Evolutionary conservation across 1,140 invertebrate species (phyloP).

Genomic region (Helicoverpa armigera): DNA sequence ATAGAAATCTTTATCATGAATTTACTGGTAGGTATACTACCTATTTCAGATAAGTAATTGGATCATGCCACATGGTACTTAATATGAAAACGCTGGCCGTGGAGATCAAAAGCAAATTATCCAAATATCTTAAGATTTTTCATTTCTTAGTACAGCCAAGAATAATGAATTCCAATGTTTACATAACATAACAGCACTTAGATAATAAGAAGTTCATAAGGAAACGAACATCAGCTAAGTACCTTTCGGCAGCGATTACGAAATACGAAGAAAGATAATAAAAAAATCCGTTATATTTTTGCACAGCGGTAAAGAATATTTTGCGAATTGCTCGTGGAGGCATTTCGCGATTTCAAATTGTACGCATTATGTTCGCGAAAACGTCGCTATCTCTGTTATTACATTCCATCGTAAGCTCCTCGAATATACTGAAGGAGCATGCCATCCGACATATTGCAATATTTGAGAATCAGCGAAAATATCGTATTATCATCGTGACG

Average conservation of each 20-base stretch:
- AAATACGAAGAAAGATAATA: conserved; percentile 60
- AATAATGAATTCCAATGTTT: conserved; percentile 41
- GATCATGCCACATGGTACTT: background rate
- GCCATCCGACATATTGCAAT: conserved; percentile 60
- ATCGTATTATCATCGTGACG: conserved; percentile 47
- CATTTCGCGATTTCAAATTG: conserved; percentile 78
- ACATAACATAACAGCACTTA: conserved; percentile 39
- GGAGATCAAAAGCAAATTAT: conserved; percentile 11
- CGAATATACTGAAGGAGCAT: conserved; percentile 55
- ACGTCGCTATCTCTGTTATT: conserved; percentile 73
- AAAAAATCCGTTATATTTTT: conserved; percentile 68
- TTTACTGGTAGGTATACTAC: background rate
- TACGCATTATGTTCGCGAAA: conserved; percentile 71
- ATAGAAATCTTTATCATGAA: background rate
- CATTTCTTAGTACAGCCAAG: conserved; percentile 14
- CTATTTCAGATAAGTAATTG: conserved; percentile 20
- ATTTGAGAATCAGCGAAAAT: conserved; percentile 62
- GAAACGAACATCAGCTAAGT: conserved; percentile 45
- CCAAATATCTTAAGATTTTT: conserved; percentile 18
- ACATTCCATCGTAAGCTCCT: conserved; percentile 64
- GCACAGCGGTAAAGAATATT: conserved; percentile 66
- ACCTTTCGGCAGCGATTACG: conserved; percentile 53
- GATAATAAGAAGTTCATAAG: conserved; percentile 45
- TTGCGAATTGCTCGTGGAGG: conserved; percentile 66
- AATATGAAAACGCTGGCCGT: background rate